phyloP scores from a whole-genome alignment of 2,888 invertebrate species.

The Cheilosia variabilis region DNA sequence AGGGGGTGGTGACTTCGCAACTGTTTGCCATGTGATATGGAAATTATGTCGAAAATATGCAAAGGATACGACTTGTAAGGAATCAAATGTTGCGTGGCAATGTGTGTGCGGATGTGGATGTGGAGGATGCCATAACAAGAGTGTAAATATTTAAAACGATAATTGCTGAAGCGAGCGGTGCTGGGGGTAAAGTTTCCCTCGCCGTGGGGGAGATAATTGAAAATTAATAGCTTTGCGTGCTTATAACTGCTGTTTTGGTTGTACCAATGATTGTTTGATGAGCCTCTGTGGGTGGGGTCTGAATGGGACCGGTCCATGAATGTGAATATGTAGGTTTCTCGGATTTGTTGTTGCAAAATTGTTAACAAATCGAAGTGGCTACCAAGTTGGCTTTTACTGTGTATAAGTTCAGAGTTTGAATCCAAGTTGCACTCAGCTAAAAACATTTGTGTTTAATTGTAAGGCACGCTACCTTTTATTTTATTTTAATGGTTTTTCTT shows the following conservation, averaged over 20 bases:
- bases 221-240: slow-evolving; percentile 72
- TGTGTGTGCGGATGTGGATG: slow-evolving; percentile 7
- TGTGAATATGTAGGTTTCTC: not conserved
- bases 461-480: too few species aligned
- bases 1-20: slow-evolving; percentile 26
- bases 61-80: slow-evolving; percentile 41
- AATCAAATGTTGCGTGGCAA: slow-evolving; percentile 41
- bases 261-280: slow-evolving; percentile 28
- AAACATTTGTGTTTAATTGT: too few species aligned
- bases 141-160: slow-evolving; percentile 74
- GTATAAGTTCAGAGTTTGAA: too few species aligned
- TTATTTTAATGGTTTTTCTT: too few species aligned
- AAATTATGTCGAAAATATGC: slow-evolving; percentile 51
- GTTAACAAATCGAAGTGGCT: too few species aligned
- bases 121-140: slow-evolving; percentile 54
- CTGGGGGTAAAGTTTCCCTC: slow-evolving; percentile 30
- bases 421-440: too few species aligned
- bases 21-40: slow-evolving; percentile 54
- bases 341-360: too few species aligned
- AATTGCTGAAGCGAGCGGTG: slow-evolving; percentile 56
- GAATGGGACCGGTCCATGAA: not conserved
- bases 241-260: slow-evolving; percentile 42
- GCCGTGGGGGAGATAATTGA: slow-evolving; percentile 61
- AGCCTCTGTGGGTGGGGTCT: not conserved
- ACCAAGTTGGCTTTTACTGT: too few species aligned